Conservation (phyloP, 2,113 vertebrate genomes). For the Zosterops japonicus region DNA sequence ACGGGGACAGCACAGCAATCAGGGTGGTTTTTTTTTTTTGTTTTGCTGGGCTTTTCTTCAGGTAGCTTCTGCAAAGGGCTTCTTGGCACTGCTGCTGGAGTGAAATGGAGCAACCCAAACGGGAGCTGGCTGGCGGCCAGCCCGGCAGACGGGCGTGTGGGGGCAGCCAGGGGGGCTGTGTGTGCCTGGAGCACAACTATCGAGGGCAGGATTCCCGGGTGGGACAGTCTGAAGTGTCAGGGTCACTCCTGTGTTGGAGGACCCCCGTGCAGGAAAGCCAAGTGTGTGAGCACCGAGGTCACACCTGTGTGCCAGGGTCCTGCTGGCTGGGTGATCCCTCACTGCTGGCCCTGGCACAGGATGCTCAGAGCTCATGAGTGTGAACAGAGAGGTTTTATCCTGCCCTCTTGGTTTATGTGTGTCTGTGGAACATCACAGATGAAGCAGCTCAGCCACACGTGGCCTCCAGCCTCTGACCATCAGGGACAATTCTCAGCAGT, state of each 20-base stretch:
- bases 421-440: fast-evolving
- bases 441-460: background rate
- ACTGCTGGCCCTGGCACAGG: fast-evolving
- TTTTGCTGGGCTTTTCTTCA: background rate
- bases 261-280: background rate
- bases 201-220: background rate
- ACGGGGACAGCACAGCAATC: fast-evolving
- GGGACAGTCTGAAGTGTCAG: background rate
- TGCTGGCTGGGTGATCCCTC: background rate
- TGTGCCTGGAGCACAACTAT: background rate
- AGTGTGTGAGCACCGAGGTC: fast-evolving
- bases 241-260: background rate
- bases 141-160: background rate
- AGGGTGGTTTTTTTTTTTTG: background rate
- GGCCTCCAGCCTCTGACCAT: background rate
- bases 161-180: background rate
- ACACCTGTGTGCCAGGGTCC: background rate
- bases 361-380: background rate
- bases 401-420: background rate
- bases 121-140: background rate
- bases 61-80: background rate
- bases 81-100: background rate
- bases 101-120: background rate
- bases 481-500: fast-evolving
- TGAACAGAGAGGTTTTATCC: background rate